These are phyloP conservation scores for Eremobia ochroleuca DNA, from an alignment of 2,888 invertebrate species.

Conservation along the genomic window DNA sequence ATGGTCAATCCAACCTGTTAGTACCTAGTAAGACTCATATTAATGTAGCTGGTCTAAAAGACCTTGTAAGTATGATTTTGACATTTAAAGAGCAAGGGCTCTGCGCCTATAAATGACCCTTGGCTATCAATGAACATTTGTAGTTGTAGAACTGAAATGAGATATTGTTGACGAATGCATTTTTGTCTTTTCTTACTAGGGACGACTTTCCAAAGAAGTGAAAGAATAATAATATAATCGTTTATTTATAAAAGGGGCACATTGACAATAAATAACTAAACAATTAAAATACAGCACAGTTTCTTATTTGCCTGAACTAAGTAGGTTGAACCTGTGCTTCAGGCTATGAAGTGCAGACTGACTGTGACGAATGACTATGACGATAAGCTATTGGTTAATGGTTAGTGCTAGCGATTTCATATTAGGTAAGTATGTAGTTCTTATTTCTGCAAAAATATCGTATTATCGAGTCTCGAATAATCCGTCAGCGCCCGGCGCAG, in stretches of 20 bases:
- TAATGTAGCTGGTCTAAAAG: background rate
- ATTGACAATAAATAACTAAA: background rate
- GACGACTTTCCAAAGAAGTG: background rate
- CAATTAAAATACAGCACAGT: background rate
- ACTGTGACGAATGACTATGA: background rate
- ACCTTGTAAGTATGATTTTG: constrained; percentile 4
- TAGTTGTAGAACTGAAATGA: background rate
- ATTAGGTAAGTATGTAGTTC: background rate
- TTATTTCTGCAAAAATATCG: background rate
- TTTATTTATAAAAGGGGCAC: background rate
- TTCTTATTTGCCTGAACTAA: background rate
- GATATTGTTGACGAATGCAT: background rate
- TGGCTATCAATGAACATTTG: background rate
- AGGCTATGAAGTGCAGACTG: background rate
- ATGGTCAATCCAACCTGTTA: constrained; percentile 10
- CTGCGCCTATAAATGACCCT: background rate
- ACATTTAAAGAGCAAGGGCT: constrained; percentile 30
- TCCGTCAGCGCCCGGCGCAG: background rate
- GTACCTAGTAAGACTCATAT: constrained; percentile 6
- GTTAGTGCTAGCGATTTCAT: background rate
- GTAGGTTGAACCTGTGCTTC: background rate
- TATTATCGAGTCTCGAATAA: background rate
- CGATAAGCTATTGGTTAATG: too few species aligned
- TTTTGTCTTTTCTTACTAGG: background rate
- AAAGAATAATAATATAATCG: background rate